phyloP scores from a whole-genome alignment of 2,113 vertebrate species.

The Pedetes capensis region DNA sequence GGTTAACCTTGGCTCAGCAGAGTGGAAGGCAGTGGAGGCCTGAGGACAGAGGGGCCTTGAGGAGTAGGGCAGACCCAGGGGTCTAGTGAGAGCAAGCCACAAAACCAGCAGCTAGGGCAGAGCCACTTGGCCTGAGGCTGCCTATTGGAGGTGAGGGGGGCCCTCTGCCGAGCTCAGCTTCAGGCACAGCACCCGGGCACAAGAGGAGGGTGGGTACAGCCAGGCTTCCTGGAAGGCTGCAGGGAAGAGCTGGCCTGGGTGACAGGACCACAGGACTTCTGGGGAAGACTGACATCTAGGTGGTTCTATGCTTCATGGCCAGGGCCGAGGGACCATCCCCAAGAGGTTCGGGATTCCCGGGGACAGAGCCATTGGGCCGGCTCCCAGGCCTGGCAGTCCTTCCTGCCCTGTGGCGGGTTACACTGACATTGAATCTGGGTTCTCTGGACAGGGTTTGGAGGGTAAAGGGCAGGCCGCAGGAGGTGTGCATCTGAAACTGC shows the following conservation, averaged over 20 bases:
- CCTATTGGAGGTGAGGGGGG: background rate
- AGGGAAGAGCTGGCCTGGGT: background rate
- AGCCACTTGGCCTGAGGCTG: background rate
- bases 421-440: no score
- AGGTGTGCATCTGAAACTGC: no score
- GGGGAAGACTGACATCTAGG: background rate
- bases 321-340: background rate
- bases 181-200: no score
- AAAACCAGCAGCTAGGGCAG: background rate
- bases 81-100: background rate
- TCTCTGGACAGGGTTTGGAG: background rate
- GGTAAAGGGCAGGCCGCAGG: background rate
- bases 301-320: background rate
- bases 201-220: background rate
- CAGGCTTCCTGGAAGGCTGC: background rate
- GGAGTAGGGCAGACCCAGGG: background rate
- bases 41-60: no score
- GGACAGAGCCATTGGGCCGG: fast-evolving
- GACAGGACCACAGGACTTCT: no score
- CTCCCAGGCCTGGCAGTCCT: background rate
- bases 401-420: background rate
- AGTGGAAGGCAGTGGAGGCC: background rate
- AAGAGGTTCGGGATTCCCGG: no score
- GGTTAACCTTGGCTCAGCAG: background rate
- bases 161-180: background rate